Evolutionary conservation across 2,797 vertebrate genomes (phyloP), one percentile per base, ranked within the genome.

Genomic region (Rhincodon typus): DNA sequence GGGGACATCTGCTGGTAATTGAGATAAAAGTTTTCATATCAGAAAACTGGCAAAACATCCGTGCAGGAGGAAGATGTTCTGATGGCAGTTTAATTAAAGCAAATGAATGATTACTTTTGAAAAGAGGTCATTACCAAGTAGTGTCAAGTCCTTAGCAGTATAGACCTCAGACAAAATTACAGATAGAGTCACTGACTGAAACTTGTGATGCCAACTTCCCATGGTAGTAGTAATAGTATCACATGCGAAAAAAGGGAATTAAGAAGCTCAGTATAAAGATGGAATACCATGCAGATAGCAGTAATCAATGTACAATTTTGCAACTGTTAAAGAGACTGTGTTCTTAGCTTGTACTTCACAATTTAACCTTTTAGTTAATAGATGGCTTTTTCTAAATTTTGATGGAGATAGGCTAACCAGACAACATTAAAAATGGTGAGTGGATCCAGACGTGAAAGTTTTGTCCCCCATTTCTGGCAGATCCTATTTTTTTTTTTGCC

Each of bases 271-370:
- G 96, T 97, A 96, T 97, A 96, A 97, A 96, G 96, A 96, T 96
- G 97, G 97, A 97, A 97, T 97, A 97, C 97, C 98, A 96, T 97
- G 97, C 97, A 97, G 97, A 97, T 96, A 96, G 87, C 72, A 96
- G 97, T 95, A 90, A 96, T 96, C 96, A 97, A 96, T 96, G 93
- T 53, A 10, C 96, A 74, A 3, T 96, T 97, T 97, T 97, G 97
- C 96, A 96, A 96, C 97, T 96, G 96, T 96, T 97, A 96, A 96
- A 96, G 96, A 97, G 97, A 97, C 96, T 38, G n/a, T 69, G 27
- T 38, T 23, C 5, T 94, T 34, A n/a, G 34, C 91, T 67, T 42
- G 19, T 8, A 8, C 21, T 69, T 94, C 12, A 25, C 34, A 94
- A 69, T 67, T 69, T 94, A 69, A 66, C 62, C 67, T 66, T 94